phyloP scores from a whole-genome alignment of 2,113 vertebrate species.

The Callochromis pleurospilus region DNA sequence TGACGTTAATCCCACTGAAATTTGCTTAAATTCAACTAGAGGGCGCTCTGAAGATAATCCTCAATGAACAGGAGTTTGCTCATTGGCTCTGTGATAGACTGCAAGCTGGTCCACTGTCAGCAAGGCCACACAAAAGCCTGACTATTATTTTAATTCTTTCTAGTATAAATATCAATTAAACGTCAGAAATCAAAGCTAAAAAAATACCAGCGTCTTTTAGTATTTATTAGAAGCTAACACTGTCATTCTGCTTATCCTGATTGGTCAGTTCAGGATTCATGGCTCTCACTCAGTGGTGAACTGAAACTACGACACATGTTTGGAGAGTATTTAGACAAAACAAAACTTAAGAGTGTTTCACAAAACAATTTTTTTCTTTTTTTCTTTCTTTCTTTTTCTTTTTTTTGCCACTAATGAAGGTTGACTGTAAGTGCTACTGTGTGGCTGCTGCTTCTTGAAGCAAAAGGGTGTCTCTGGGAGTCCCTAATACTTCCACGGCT shows the following conservation, averaged over 20 bases:
- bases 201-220: neutral
- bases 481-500: neutral
- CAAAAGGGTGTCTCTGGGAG: neutral
- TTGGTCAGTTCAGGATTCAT: neutral
- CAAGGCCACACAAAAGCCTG: neutral
- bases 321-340: neutral
- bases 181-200: neutral
- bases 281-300: neutral
- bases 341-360: neutral
- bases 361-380: neutral
- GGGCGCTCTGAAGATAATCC: neutral
- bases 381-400: fast-evolving
- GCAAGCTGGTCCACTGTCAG: neutral
- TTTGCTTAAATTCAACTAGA: neutral
- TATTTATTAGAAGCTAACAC: neutral
- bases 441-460: neutral
- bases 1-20: neutral
- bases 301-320: neutral
- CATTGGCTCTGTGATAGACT: neutral
- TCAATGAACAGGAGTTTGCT: neutral
- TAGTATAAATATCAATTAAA: neutral
- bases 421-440: neutral
- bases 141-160: neutral
- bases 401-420: neutral
- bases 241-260: neutral